These are phyloP conservation scores for Phoeniculus purpureus DNA, from an alignment of 2,797 vertebrate genomes.

Conservation along the genomic window DNA sequence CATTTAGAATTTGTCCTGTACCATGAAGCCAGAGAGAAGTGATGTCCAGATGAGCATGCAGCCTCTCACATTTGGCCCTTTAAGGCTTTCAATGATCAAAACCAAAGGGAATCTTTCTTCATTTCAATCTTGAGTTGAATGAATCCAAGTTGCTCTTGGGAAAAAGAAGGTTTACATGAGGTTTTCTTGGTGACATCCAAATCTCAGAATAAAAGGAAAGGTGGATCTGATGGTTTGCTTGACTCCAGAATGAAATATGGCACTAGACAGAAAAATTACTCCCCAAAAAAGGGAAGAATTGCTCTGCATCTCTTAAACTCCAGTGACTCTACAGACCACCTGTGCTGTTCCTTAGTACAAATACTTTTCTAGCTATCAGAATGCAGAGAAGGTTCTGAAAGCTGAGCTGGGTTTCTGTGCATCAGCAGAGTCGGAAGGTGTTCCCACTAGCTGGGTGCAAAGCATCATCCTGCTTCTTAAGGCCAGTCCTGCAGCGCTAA, in stretches of 20 bases:
- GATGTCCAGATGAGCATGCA: background rate
- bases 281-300: background rate
- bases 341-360: background rate
- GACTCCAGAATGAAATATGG: background rate
- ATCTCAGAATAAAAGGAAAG: background rate
- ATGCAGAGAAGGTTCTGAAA: background rate
- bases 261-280: background rate
- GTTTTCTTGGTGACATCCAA: background rate
- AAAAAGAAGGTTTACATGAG: background rate
- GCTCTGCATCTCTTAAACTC: background rate
- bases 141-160: background rate
- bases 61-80: background rate
- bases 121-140: background rate
- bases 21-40: background rate
- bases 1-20: background rate
- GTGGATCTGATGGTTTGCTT: background rate
- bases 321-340: background rate
- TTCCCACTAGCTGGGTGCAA: background rate
- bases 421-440: background rate
- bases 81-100: background rate
- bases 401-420: background rate
- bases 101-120: background rate
- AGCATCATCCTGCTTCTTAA: background rate
- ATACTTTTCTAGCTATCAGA: background rate
- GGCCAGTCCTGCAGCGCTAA: background rate